Evolutionary conservation across 2,113 vertebrate genomes (phyloP), one percentile per base, ranked within the genome.

Genomic region (Montifringilla adamsi): DNA sequence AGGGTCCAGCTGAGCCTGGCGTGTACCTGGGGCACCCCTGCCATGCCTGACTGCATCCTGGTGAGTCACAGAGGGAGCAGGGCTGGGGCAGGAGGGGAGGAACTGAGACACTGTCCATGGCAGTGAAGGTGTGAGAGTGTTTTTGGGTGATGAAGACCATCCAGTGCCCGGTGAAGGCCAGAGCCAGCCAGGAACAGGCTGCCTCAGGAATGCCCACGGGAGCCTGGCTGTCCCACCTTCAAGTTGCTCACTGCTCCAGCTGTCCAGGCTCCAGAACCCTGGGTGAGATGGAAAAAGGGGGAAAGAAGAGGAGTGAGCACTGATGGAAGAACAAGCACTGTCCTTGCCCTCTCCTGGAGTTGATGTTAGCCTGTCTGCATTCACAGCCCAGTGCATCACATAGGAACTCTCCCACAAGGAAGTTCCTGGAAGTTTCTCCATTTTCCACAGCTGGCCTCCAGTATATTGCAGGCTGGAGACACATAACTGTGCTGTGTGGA

Each of bases 241-340:
- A 95, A 85, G 91, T 9, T 12, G 1, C 83, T 94, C 5, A 13
- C 77, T 49, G 80, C 70, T 89, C 92, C 77, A n/a, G 84, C 41
- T 5, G 15, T 91, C 70, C 96, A 53, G 1, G 23, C 67, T 37
- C 79, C 79, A 73, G 68, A 26, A 55, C 43, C 96, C 97, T 92
- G 95, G 58, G 50, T 68, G 92, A 95, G 96, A 80, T 12, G 33
- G 75, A 62, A 91, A 93, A 78, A 11, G 28, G 16, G 28, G 41
- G 33, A 13, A 31, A 26, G 67, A 41, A 67, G n/a, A 88, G 28
- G 24, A 6, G 31, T 97, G 58, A 95, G 75, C 67, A 50, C 8
- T 35, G 56, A 11, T 20, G 50, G 28, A 75, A 87, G 47, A 82
- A 18, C 27, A 66, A 50, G 13, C 0, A 0, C 64, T 2, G 2